Percentiles rank a stretch among this genome's conserved stretches.
Evolutionary conservation across 2,797 vertebrate genomes (phyloP).

Genomic region (Rhinella marina): DNA sequence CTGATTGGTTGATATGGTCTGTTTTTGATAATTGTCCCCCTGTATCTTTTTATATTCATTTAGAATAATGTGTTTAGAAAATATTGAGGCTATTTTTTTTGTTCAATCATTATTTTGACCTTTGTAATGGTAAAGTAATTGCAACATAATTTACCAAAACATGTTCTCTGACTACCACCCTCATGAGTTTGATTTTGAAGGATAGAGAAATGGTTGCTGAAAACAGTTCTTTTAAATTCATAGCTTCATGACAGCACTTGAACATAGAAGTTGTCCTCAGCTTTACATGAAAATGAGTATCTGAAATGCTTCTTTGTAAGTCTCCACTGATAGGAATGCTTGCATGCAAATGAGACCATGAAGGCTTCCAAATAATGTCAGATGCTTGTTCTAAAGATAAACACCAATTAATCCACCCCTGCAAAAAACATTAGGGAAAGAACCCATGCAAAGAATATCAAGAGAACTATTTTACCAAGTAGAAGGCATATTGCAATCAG

Average conservation of each 20-base stretch:
- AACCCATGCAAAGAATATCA: conserved; percentile 56
- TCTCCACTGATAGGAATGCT: conserved; percentile 51
- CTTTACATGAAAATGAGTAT: conserved; percentile 62
- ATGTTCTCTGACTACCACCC: conserved; percentile 27
- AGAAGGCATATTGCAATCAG: conserved; percentile 52
- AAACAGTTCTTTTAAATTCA: conserved; percentile 61
- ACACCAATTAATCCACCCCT: conserved; percentile 58
- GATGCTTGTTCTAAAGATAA: conserved; percentile 60
- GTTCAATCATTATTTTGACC: conserved; percentile 44
- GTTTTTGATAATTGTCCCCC: accelerated
- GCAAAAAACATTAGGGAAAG: conserved; percentile 57
- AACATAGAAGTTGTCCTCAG: conserved; percentile 45
- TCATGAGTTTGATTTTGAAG: conserved; percentile 22
- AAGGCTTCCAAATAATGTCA: conserved; percentile 58
- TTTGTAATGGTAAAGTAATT: conserved; percentile 38
- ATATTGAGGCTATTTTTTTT: neutral
- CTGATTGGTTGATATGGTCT: too few relatives aligned
- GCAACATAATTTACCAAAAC: conserved; percentile 16
- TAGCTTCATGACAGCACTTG: conserved; percentile 52
- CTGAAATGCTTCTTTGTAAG: conserved; percentile 44
- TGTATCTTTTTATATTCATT: neutral
- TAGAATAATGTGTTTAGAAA: neutral
- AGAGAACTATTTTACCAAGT: conserved; percentile 54
- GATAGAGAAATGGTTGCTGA: conserved; percentile 38
- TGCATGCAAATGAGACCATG: conserved; percentile 59